Evolutionary conservation across 1,140 invertebrate species (phyloP).

Genomic region (Eurytemora carolleeae): DNA sequence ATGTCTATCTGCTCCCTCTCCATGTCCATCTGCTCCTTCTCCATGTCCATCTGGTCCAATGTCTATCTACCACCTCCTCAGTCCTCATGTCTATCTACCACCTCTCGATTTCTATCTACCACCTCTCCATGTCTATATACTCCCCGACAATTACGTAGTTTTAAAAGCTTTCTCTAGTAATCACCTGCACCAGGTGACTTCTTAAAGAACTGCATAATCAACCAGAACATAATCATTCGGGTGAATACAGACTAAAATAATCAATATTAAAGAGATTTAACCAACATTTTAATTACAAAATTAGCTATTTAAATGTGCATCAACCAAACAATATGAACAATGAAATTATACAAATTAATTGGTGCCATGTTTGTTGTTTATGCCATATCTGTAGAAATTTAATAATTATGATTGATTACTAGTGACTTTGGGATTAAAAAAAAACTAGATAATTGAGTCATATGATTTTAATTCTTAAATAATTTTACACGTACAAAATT

Average conservation of each 20-base stretch:
- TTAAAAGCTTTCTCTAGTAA: no score
- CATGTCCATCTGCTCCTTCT: not conserved
- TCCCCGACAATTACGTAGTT: no score
- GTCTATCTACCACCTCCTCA: conserved; percentile 3
- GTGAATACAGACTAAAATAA: not conserved
- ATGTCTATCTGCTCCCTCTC: conserved; percentile 17
- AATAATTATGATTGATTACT: not conserved
- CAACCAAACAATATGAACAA: not conserved
- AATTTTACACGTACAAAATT: no score
- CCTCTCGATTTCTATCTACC: not conserved
- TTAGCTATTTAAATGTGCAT: not conserved
- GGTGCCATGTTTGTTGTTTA: not conserved
- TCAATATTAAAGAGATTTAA: not conserved
- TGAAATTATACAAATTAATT: not conserved
- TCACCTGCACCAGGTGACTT: not conserved
- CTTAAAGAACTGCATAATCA: not conserved
- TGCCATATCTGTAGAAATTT: no score
- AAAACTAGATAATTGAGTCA: no score
- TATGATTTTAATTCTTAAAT: no score
- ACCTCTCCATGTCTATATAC: not conserved
- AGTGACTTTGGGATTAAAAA: not conserved
- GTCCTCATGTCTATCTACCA: not conserved
- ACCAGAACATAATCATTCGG: not conserved
- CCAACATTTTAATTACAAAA: no score
- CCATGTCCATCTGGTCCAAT: not conserved